These are phyloP conservation scores for Bombus terrestris DNA, from an alignment of 1,140 invertebrate species.

Conservation along the genomic window DNA sequence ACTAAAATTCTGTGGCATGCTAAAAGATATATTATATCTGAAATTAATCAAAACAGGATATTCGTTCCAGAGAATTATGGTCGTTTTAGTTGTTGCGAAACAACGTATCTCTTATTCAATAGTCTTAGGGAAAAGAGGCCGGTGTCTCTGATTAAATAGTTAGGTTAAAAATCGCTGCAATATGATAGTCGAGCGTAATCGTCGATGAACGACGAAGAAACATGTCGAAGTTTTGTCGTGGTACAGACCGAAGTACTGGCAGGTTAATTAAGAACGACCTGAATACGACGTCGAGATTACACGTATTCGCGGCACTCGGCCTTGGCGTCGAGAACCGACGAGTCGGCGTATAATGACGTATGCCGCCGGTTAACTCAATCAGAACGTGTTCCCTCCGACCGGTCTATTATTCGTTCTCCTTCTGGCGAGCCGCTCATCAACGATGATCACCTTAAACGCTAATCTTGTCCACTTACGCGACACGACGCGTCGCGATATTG, in stretches of 20 bases:
- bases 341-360: constrained; percentile 65
- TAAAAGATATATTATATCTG: too few species aligned
- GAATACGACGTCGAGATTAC: constrained; percentile 61
- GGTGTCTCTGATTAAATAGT: too few species aligned
- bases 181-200: not conserved
- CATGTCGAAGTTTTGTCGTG: constrained; percentile 27
- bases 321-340: constrained; percentile 56
- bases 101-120: too few species aligned
- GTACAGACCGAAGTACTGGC: constrained; percentile 19
- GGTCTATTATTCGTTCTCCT: constrained; percentile 64
- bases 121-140: too few species aligned
- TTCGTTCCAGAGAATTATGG: too few species aligned
- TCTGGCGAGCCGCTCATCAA: constrained; percentile 56
- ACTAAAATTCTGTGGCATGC: too few species aligned
- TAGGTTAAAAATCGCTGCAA: too few species aligned
- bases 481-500: constrained; percentile 32
- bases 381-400: constrained; percentile 63
- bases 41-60: too few species aligned
- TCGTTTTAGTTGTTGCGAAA: too few species aligned
- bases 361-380: constrained; percentile 66
- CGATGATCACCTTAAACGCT: constrained; percentile 55
- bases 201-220: constrained; percentile 12
- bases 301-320: constrained; percentile 50
- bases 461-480: constrained; percentile 57
- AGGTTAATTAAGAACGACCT: constrained; percentile 68